Base-by-base conservation (phyloP, 2,113 vertebrate species). In the Mormyrus lacerda region DNA sequence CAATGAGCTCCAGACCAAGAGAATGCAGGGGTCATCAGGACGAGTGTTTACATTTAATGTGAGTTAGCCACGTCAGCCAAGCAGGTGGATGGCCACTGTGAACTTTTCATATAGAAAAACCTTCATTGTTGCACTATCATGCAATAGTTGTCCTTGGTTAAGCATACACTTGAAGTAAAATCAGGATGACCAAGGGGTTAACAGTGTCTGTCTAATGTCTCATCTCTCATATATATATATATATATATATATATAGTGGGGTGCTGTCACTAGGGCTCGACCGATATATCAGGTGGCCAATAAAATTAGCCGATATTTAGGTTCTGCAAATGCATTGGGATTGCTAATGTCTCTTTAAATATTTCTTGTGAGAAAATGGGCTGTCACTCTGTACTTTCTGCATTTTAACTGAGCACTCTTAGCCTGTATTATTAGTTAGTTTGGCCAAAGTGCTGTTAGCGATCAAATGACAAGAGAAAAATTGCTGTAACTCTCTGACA, bases 1-100 rank as follows among this genome's bases (percentile, higher is more conserved):
- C 94, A 94, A 94, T 95, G 94, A 94, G 90, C 92, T 95, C 94
- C 94, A 95, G 94, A 91, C 93, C 92, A 91, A 92, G 93, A 91
- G 88, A 19, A 82, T 88, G 89, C 89, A 89, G 85, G 89, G 90
- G 91, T 90, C 69, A 55, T 13, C 73, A 87, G 88, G 10, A 45
- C 61, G 1, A 10, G 3, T 2, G 39, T 27, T 61, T n/a, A 88
- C 61, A 21, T 45, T 15, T 24, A 73, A 69, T 69, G 61, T 27
- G 65, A 69, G 39, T 19, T 27, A 50, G 53, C 61, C 35, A 73
- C 31, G 10, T 35, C 2, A 27, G 48, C 21, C 31, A 58, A 21
- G 10, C 6, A n/a, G 47, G 31, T 50, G 85, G 8, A 42, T 24
- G 65, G 83, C 42, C 82, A 17, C 7, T 51, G 88, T 79, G 19